Conservation (phyloP, 1,140 invertebrate genomes). For the Cheumatopsyche charites region DNA sequence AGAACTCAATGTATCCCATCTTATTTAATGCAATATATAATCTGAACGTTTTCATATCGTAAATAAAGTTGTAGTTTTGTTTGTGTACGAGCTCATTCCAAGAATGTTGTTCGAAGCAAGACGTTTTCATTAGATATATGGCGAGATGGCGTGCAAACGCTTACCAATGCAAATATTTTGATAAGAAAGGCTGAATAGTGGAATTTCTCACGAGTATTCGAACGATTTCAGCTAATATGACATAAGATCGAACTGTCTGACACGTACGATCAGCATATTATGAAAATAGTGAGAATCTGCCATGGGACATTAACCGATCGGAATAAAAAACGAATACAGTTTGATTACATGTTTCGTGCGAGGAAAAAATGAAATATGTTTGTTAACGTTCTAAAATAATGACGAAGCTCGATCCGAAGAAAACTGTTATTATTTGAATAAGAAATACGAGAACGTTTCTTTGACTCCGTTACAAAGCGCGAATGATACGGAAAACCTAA, state of each 20-base stretch:
- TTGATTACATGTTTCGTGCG: neutral
- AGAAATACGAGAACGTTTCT: neutral
- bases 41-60: neutral
- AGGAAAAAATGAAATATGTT: neutral
- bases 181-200: neutral
- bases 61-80: constrained; percentile 6
- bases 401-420: neutral
- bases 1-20: too few relatives aligned
- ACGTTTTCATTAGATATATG: constrained; percentile 12
- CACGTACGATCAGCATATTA: neutral
- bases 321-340: neutral
- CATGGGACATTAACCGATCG: neutral
- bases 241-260: neutral
- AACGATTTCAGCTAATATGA: neutral
- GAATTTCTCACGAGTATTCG: constrained; percentile 15
- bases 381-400: constrained; percentile 3
- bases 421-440: constrained; percentile 22
- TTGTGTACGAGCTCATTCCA: neutral
- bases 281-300: neutral
- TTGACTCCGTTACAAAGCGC: neutral
- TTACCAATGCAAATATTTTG: constrained; percentile 9
- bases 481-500: constrained; percentile 3
- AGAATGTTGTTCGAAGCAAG: neutral
- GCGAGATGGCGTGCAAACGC: constrained; percentile 3
- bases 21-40: too few relatives aligned